Evolutionary conservation across 2,113 vertebrate genomes (phyloP).

Genomic region (Cepphus grylle): DNA sequence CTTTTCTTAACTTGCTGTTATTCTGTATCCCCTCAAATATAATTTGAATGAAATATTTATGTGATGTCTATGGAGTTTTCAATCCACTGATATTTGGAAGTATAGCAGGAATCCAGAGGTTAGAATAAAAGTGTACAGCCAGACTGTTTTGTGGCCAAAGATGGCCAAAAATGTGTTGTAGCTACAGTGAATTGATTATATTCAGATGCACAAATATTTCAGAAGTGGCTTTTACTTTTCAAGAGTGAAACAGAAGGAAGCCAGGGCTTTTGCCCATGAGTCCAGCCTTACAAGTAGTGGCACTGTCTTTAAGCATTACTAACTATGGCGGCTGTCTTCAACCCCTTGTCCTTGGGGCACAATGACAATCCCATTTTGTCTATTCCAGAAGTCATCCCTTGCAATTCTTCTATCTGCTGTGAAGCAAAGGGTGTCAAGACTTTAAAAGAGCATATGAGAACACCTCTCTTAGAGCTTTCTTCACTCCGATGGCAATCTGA

Average conservation of each 20-base stretch:
- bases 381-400: neutral
- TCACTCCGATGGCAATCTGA: neutral
- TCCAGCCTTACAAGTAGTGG: neutral
- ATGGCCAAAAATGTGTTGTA: neutral
- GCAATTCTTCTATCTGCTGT: neutral
- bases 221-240: neutral
- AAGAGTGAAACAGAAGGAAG: neutral
- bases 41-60: accelerated
- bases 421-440: neutral
- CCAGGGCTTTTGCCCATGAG: neutral
- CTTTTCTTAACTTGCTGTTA: neutral
- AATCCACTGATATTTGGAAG: neutral
- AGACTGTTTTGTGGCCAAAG: neutral
- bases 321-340: neutral
- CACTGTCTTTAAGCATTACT: neutral
- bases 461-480: neutral
- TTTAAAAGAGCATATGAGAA: neutral
- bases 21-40: neutral
- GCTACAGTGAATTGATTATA: neutral
- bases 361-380: neutral
- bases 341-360: neutral
- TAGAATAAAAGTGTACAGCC: neutral
- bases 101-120: neutral
- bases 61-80: neutral
- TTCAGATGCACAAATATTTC: neutral